Evolutionary conservation across 2,797 vertebrate genomes (phyloP), one percentile per base, ranked within the genome.

Genomic region (Petrocephalus sullivani): DNA sequence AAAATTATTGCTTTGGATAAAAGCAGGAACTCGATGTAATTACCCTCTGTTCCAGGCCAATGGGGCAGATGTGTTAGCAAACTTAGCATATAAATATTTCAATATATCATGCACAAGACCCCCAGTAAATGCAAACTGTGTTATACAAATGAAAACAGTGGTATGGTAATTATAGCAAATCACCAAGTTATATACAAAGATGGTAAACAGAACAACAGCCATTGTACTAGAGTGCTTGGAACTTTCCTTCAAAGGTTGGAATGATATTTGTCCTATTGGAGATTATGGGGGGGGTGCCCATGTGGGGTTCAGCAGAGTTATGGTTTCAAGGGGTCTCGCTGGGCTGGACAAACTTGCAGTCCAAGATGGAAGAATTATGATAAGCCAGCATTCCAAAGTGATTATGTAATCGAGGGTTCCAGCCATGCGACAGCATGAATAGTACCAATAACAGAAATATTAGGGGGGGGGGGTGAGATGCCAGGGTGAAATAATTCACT

Each of bases 1-100:
- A 78, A 78, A 78, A 78, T n/a, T 4, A 81, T 49, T 81, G 75
- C 41, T n/a, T 81, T 81, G 75, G 75, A 81, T 49, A 81, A 71
- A 41, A 71, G 12, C 41, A 46, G 75, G 14, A 81, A 49, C 41
- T 81, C n/a, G 7, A 46, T n/a, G 37, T 49, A 81, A 81, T 81
- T 81, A 49, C 75, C 41, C 75, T 1, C 41, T 49, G 75, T 81
- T 81, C n/a, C 41, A 49, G 75, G 19, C 16, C 19, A 81, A 49
- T 41, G 75, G n/a, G 41, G 41, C 16, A 81, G 49, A 41, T 49
- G 41, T n/a, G 8, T 81, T 46, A 81, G 19, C 37, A 21, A n/a
- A 81, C 33, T 81, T 46, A 81, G 19, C 14, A 21, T 49, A 81
- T 49, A 81, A 81, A 49, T 81, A 81, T 46, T 78, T 49, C 41